These are phyloP conservation scores for Latrodectus hesperus DNA, from an alignment of 2,888 invertebrate species.

Conservation along the genomic window DNA sequence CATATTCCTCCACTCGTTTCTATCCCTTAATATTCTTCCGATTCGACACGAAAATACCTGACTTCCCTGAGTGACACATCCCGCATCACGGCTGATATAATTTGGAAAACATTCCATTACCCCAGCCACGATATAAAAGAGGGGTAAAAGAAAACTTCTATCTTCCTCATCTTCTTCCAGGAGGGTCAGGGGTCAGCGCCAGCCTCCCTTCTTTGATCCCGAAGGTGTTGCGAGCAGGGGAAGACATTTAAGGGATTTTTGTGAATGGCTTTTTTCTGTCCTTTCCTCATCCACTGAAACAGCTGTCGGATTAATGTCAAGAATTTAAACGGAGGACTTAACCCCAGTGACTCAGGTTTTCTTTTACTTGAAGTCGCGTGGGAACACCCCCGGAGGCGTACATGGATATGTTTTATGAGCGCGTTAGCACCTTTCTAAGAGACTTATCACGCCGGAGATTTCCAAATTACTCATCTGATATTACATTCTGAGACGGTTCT, in stretches of 20 bases:
- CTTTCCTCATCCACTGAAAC: constrained; percentile 15
- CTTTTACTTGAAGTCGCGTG: neutral
- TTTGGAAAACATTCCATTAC: neutral
- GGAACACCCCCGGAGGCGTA: constrained; percentile 22
- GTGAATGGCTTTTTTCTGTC: constrained; percentile 7
- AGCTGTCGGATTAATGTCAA: constrained; percentile 65
- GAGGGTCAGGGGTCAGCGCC: neutral
- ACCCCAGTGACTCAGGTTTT: constrained; percentile 40
- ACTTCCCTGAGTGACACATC: neutral
- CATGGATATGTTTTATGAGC: constrained; percentile 22
- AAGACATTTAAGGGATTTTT: constrained; percentile 54
- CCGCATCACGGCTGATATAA: neutral
- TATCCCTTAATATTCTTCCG: too few species aligned
- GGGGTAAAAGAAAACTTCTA: constrained; percentile 20
- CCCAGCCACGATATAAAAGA: neutral
- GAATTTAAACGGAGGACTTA: constrained; percentile 50
- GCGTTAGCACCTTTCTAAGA: neutral
- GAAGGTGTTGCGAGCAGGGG: neutral
- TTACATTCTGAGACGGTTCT: neutral
- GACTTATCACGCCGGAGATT: neutral
- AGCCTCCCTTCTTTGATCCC: neutral
- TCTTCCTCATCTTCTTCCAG: constrained; percentile 1
- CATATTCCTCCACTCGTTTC: too few species aligned
- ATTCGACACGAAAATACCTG: neutral
- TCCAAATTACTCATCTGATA: neutral